Conservation (phyloP, 2,888 invertebrate genomes). For the Drosophila leonis region DNA sequence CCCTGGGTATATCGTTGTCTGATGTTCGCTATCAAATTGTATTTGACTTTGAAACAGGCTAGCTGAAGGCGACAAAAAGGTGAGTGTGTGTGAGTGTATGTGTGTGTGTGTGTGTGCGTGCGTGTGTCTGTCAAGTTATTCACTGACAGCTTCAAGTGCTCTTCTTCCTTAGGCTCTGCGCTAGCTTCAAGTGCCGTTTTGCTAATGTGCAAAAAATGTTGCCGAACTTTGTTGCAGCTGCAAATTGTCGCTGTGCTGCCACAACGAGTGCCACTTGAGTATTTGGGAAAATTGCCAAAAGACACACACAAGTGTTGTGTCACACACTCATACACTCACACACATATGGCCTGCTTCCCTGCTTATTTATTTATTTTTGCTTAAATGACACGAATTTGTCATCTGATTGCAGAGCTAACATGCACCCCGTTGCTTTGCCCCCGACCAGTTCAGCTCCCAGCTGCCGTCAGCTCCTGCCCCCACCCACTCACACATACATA, state of each 20-base stretch:
- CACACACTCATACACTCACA: conserved; percentile 30
- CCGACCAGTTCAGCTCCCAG: not conserved
- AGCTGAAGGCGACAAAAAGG: not conserved
- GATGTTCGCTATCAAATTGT: conserved; percentile 60
- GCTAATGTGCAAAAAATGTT: conserved; percentile 81
- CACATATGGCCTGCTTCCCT: conserved; percentile 31
- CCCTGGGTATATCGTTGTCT: conserved; percentile 36
- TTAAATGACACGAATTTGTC: conserved; percentile 77
- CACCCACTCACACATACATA: conserved; percentile 49
- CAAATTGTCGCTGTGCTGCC: conserved; percentile 33
- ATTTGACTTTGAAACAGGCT: conserved; percentile 66
- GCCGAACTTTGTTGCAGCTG: conserved; percentile 43
- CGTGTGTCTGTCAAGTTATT: conserved; percentile 46
- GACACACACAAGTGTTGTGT: conserved; percentile 67
- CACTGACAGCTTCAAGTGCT: conserved; percentile 65
- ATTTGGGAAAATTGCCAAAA: conserved; percentile 69
- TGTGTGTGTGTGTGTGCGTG: not conserved
- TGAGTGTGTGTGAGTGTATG: not conserved
- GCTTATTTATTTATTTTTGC: conserved; percentile 74
- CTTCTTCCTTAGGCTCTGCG: conserved; percentile 15
- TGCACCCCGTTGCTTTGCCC: conserved; percentile 34
- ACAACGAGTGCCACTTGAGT: conserved; percentile 47
- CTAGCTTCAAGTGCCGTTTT: conserved; percentile 59
- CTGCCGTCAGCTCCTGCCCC: not conserved
- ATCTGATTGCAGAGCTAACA: conserved; percentile 56